Evolutionary conservation across 2,888 invertebrate species (phyloP).

Genomic region (Cephus pulcher): DNA sequence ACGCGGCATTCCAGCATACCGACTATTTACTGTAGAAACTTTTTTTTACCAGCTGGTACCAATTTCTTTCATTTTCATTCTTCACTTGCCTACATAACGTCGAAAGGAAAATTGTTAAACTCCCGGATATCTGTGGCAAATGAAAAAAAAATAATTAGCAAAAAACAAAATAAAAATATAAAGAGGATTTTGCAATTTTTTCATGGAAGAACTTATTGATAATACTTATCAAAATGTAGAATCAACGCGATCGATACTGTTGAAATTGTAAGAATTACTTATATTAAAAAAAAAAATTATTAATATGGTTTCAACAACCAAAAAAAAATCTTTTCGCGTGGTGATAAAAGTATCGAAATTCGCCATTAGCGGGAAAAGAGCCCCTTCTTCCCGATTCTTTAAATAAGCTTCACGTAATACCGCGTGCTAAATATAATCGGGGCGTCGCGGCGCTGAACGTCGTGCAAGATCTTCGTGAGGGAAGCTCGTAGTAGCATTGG

Average conservation of each 20-base stretch:
- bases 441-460: slow-evolving; percentile 39
- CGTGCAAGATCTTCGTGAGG: slow-evolving; percentile 20
- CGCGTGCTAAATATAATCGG: slow-evolving; percentile 53
- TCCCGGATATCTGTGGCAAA: no score
- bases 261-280: neutral
- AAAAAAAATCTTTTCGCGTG: neutral
- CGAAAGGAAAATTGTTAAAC: neutral
- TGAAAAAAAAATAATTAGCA: no score
- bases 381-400: slow-evolving; percentile 56
- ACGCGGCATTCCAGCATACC: slow-evolving; percentile 19
- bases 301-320: neutral
- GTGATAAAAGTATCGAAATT: neutral
- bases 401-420: slow-evolving; percentile 63
- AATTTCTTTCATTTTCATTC: neutral
- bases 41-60: neutral
- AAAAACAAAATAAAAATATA: neutral
- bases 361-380: neutral
- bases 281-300: neutral
- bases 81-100: neutral
- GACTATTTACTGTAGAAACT: neutral
- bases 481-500: slow-evolving; percentile 11
- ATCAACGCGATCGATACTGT: neutral
- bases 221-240: neutral
- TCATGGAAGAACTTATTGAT: neutral
- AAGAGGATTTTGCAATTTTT: neutral